Conservation (phyloP, 1,140 invertebrate species). For the Drosophila carrolli region DNA sequence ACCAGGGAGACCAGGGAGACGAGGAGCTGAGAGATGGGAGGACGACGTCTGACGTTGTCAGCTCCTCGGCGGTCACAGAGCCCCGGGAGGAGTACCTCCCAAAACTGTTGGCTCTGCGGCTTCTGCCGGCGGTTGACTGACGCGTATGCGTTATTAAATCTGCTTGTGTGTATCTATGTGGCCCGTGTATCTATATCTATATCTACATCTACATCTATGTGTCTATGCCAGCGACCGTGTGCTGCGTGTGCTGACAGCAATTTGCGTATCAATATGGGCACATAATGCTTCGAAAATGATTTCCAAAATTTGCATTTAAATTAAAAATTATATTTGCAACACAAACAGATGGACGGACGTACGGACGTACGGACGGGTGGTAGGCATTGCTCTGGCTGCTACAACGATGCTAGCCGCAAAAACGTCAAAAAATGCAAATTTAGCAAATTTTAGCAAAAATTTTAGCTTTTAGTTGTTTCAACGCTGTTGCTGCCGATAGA, state of each 20-base stretch:
- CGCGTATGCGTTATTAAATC: constrained; percentile 81
- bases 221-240: constrained; percentile 30
- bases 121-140: constrained; percentile 73
- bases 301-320: constrained; percentile 83
- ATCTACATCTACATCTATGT: not conserved
- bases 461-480: constrained; percentile 78
- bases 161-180: constrained; percentile 50
- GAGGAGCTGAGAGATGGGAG: not conserved
- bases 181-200: not conserved
- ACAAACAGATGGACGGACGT: constrained; percentile 60
- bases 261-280: constrained; percentile 83
- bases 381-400: constrained; percentile 38
- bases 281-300: constrained; percentile 83
- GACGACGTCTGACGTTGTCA: constrained; percentile 50
- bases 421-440: constrained; percentile 82
- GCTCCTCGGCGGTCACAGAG: constrained; percentile 59
- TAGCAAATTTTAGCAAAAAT: constrained; percentile 78
- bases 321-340: constrained; percentile 83
- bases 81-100: constrained; percentile 6
- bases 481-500: constrained; percentile 26
- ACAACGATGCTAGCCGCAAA: constrained; percentile 24
- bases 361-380: not conserved
- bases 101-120: constrained; percentile 67
- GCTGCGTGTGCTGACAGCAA: constrained; percentile 76
- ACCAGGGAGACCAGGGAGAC: constrained; percentile 17